Evolutionary conservation across 2,888 invertebrate genomes (phyloP), one percentile per base, ranked within the genome.

Genomic region (Tricholauxania praeusta): DNA sequence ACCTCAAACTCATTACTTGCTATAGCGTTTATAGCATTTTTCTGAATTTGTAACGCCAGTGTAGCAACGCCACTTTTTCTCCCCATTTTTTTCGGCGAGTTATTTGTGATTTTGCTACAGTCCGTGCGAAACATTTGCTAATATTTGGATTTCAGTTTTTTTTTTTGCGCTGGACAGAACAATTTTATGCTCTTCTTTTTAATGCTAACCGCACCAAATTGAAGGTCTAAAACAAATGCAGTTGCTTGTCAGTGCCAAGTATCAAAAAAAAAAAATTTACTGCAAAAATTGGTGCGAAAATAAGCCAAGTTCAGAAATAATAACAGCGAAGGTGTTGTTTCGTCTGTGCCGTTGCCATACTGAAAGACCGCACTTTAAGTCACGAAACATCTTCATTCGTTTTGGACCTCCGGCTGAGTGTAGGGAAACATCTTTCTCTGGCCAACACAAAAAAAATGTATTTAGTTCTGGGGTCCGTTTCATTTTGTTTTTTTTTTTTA

Each of bases 341-440:
- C 55, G 63, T 47, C 17, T 51, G 51, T 39, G 59, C 28, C 55
- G 62, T 19, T 55, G 63, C 32, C 59, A 60, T 10, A 60, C 53
- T 28, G 17, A 49, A 55, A 32, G 74, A 71, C 53, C 72, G 74
- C 74, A 74, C 78, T 74, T 75, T 72, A 76, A 83, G 84, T 86
- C 86, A 86, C 86, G 86, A 86, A 85, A 84, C 85, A 80, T 86
- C 85, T 86, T 85, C 82, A 86, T 86, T 83, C 82, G 80, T 76
- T 73, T 73, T 76, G 77, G 80, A 80, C 81, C 82, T 81, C 81
- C 81, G 80, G 79, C 79, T 77, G 79, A 76, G 80, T 65, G 39
- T 69, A 49, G 71, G 17, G 62, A 39, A 39, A 39, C 39, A 39
- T 39, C 39, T 39, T 39, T 39, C 39, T 39, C 10, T 10, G 39